These are phyloP conservation scores for Lota lota DNA, from an alignment of 2,113 vertebrate species.

Conservation along the genomic window DNA sequence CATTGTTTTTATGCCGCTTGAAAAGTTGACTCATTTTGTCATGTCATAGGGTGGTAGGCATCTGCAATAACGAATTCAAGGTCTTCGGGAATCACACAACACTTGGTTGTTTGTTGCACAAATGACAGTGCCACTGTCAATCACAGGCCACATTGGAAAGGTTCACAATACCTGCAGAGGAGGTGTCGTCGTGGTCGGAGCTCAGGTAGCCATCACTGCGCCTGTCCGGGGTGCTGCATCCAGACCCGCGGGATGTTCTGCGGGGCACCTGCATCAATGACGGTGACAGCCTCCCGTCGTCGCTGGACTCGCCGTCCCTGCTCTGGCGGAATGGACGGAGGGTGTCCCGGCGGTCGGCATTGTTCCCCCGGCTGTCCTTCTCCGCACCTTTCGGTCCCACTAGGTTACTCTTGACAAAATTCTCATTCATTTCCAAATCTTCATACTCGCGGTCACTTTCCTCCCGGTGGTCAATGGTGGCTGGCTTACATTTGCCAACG, in stretches of 20 bases:
- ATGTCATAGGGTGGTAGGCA: too few species aligned
- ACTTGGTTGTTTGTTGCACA: too few species aligned
- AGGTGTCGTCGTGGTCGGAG: conserved; percentile 87
- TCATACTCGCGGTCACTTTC: conserved; percentile 80
- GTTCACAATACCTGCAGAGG: conserved; percentile 78
- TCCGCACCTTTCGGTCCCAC: conserved; percentile 20
- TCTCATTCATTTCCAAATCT: conserved; percentile 77
- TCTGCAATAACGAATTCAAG: too few species aligned
- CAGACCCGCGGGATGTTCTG: conserved; percentile 54
- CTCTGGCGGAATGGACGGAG: conserved; percentile 59
- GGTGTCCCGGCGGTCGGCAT: conserved; percentile 31
- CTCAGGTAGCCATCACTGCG: conserved; percentile 80
- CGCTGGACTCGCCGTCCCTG: conserved; percentile 74
- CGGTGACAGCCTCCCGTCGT: conserved; percentile 70
- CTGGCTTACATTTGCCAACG: conserved; percentile 18
- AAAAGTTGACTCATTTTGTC: too few species aligned
- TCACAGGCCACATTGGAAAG: too few species aligned
- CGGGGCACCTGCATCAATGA: conserved; percentile 37
- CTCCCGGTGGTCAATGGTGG: conserved; percentile 36
- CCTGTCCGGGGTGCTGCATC: conserved; percentile 82
- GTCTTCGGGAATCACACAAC: too few species aligned
- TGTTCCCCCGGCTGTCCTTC: conserved; percentile 29
- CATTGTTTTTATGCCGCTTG: too few species aligned
- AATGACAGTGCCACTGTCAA: too few species aligned
- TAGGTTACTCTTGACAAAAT: conserved; percentile 75